Evolutionary conservation across 2,797 vertebrate genomes (phyloP).

Genomic region (Sitta carolinensis): DNA sequence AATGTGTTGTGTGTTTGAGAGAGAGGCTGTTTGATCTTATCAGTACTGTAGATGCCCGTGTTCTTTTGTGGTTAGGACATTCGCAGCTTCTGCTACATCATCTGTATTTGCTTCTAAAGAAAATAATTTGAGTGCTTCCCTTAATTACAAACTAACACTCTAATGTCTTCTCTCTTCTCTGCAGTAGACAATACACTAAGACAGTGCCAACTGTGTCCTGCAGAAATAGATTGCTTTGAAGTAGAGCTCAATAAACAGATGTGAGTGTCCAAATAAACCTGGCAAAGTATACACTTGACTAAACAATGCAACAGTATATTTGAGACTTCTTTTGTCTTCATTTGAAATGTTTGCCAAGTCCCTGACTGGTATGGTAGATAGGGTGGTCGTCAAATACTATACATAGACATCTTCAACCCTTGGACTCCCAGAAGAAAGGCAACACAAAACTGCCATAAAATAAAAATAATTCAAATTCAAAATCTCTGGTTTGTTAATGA

Average conservation of each 20-base stretch:
- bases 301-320: conserved; percentile 1
- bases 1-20: not conserved
- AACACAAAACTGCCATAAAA: conserved; percentile 16
- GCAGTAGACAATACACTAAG: not conserved
- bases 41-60: not conserved
- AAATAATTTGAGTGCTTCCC: not conserved
- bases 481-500: conserved; percentile 26
- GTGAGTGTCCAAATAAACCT: conserved; percentile 23
- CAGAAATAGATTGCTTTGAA: conserved; percentile 52
- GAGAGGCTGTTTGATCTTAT: not conserved
- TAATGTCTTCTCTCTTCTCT: not conserved
- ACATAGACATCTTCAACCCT: not conserved
- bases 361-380: not conserved
- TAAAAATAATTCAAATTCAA: not conserved
- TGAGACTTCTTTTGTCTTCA: not conserved
- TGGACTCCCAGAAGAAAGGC: not conserved
- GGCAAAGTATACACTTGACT: conserved; percentile 14
- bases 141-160: not conserved
- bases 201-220: not conserved
- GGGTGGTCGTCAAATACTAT: not conserved
- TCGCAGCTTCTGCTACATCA: not conserved
- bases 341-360: conserved; percentile 14
- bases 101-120: not conserved
- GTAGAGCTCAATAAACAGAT: conserved; percentile 27
- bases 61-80: conserved; percentile 4